Evolutionary conservation across 2,888 invertebrate genomes (phyloP), one percentile per base, ranked within the genome.

Genomic region (Limnephilus marmoratus): DNA sequence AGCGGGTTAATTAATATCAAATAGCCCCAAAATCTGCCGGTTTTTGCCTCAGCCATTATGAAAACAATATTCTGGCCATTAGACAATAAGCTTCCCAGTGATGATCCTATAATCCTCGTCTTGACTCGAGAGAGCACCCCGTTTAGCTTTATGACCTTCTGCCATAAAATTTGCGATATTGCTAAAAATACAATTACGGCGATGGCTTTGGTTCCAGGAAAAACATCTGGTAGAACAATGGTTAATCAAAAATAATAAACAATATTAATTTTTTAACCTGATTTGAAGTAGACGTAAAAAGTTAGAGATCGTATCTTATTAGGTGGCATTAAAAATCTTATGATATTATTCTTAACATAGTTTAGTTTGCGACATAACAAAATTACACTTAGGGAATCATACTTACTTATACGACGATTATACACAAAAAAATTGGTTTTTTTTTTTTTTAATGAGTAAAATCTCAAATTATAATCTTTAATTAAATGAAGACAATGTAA

Each of bases 21-120:
- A 68, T 68, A n/a, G 24, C 24, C 68, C 68, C 68, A 9, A 68
- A 68, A 68, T 68, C 68, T 68, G 68, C 68, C 68, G 68, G 68
- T 68, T 68, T 68, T 68, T 68, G 68, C 68, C 68, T 68, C 68
- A 9, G 68, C 83, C 37, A 83, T 83, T 83, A 83, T 83, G 83
- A 83, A 37, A 41, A 83, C 83, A 83, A 83, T 83, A 83, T 83
- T 34, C 83, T 83, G 83, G 83, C 31, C 34, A 34, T 83, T 83
- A 83, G 34, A 83, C 83, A 41, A 83, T 83, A 83, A 83, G 83
- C 83, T 83, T 83, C 37, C 83, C 12, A 18, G 24, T 83, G 83
- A 83, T 83, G 83, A 83, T 83, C 83, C 13, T 37, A 83, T 83
- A 83, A 83, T 83, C 83, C 83, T 83, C 37, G 37, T 37, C 34